Percentiles rank a stretch among this genome's conserved stretches.
Conservation (phyloP, 2,113 vertebrate genomes). For the Cisticola juncidis region DNA sequence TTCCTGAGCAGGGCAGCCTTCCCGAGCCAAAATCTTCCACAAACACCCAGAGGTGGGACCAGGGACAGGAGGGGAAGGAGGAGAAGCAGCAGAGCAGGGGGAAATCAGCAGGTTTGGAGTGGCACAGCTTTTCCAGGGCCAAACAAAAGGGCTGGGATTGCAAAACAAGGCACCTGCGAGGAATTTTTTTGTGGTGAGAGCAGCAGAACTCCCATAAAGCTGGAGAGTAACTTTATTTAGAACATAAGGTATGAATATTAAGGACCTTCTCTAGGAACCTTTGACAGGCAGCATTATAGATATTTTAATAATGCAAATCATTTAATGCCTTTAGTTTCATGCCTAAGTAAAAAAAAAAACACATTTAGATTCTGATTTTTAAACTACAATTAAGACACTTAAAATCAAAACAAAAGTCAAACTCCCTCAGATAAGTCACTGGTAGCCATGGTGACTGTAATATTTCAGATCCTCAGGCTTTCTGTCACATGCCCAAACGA, state of each 20-base stretch:
- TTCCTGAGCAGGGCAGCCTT: slow-evolving; percentile 8
- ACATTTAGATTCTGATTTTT: slow-evolving; percentile 51
- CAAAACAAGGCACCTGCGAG: background rate
- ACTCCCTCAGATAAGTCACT: slow-evolving; percentile 63
- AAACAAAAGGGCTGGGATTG: background rate
- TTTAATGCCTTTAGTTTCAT: slow-evolving; percentile 58
- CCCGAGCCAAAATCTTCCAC: background rate
- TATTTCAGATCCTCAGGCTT: slow-evolving; percentile 54
- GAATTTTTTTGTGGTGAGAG: background rate
- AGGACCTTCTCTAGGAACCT: slow-evolving; percentile 2
- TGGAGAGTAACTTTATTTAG: slow-evolving; percentile 16
- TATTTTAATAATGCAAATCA: slow-evolving; percentile 58
- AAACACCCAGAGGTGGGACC: background rate
- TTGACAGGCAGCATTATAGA: slow-evolving; percentile 32
- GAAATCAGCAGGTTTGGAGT: background rate
- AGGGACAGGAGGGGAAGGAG: background rate
- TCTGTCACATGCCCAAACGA: slow-evolving; percentile 39
- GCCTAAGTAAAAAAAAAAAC: slow-evolving; percentile 23
- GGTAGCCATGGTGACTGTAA: slow-evolving; percentile 69
- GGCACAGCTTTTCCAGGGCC: background rate
- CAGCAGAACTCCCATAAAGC: slow-evolving; percentile 6
- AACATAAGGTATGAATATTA: background rate
- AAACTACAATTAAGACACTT: slow-evolving; percentile 66
- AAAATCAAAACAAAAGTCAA: slow-evolving; percentile 67
- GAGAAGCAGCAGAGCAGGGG: background rate